Percentiles rank a stretch among this genome's conserved stretches.
phyloP scores from a whole-genome alignment of 2,113 vertebrate species.

The Tyto alba region DNA sequence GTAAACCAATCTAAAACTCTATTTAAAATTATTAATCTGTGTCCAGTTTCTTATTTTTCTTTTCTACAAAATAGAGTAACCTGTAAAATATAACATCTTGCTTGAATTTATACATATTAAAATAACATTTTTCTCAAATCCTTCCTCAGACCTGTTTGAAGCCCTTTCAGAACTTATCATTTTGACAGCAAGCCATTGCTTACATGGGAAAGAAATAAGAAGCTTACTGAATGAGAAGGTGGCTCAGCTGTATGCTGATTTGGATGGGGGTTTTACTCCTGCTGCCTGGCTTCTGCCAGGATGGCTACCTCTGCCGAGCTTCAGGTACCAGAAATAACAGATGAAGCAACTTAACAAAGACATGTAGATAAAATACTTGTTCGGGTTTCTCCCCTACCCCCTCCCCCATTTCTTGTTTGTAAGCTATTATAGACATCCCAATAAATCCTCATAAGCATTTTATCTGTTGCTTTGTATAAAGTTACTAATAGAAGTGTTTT shows the following conservation, averaged over 20 bases:
- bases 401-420: neutral
- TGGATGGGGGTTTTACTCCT: slow-evolving; percentile 94
- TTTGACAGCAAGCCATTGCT: slow-evolving; percentile 93
- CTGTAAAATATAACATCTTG: neutral
- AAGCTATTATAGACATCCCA: neutral
- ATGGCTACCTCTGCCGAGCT: slow-evolving; percentile 96
- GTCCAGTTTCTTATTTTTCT: neutral
- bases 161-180: slow-evolving; percentile 95
- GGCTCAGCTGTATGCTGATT: slow-evolving; percentile 90
- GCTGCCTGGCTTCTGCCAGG: slow-evolving; percentile 93
- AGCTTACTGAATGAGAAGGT: slow-evolving; percentile 83
- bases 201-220: slow-evolving; percentile 93
- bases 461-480: neutral
- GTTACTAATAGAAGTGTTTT: neutral
- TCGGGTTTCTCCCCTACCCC: neutral
- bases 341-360: neutral
- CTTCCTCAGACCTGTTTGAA: slow-evolving; percentile 86
- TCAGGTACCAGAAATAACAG: slow-evolving; percentile 78
- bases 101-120: neutral
- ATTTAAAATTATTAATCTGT: neutral
- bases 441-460: neutral
- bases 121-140: neutral
- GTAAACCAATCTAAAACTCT: neutral
- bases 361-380: too few species aligned
- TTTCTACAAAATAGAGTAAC: neutral